A percentile compares a stretch with the other conserved stretches of the same genome.
phyloP scores from a whole-genome alignment of 2,797 vertebrate species.

The Macropus fuliginosus region DNA sequence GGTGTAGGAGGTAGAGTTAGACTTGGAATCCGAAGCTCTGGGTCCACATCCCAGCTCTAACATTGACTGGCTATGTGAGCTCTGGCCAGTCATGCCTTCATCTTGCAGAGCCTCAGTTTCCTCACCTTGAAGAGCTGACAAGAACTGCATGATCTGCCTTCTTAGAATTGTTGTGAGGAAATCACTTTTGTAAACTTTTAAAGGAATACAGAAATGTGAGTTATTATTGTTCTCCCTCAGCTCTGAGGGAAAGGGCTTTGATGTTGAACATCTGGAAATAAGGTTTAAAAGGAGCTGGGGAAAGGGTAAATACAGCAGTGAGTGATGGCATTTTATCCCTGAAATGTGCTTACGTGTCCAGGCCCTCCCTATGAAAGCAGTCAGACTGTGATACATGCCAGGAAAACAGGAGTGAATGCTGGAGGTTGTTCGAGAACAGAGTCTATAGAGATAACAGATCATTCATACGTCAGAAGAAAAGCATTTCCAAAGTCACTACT shows the following conservation, averaged over 20 bases:
- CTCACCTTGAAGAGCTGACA: background rate
- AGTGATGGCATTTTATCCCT: constrained; percentile 3
- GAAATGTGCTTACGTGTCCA: constrained; percentile 11
- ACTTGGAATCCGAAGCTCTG: background rate
- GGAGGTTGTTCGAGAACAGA: background rate
- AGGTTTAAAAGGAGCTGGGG: background rate
- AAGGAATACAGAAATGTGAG: background rate
- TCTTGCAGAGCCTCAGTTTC: background rate
- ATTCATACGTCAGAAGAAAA: background rate
- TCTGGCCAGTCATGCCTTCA: background rate
- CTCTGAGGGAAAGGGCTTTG: background rate
- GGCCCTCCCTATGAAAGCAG: background rate
- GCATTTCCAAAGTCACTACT: background rate
- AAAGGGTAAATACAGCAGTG: background rate
- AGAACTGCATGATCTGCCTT: background rate
- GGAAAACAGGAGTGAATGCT: constrained; percentile 5
- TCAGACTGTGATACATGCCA: constrained; percentile 34
- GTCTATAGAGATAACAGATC: background rate
- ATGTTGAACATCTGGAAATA: constrained; percentile 1
- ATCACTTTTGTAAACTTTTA: background rate
- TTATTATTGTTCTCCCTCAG: constrained; percentile 1
- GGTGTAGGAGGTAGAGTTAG: background rate
- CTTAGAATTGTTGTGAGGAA: background rate
- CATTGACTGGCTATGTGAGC: background rate
- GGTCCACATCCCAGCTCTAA: background rate